Conservation (phyloP, 1,140 invertebrate species). For the Euura lappo region DNA sequence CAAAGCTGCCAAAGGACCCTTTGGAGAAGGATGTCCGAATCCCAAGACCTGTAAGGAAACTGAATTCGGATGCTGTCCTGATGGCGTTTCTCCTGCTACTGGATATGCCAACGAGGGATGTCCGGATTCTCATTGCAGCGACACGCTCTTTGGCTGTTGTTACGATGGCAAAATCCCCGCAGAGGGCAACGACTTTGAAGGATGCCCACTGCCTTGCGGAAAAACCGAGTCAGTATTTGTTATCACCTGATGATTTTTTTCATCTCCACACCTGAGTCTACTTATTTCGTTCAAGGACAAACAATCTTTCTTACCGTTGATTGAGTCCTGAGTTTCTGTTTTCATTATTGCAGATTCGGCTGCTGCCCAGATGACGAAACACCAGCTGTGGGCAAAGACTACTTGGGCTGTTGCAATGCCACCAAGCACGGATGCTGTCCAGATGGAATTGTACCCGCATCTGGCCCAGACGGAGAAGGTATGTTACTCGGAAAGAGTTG, state of each 20-base stretch:
- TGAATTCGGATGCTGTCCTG: conserved; percentile 86
- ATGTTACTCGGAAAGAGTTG: conserved; percentile 47
- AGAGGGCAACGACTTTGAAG: conserved; percentile 82
- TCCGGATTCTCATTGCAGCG: conserved; percentile 74
- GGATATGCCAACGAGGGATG: conserved; percentile 79
- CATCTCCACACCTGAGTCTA: background rate
- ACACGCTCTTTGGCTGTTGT: conserved; percentile 86
- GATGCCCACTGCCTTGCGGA: conserved; percentile 76
- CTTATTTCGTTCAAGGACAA: too few species aligned
- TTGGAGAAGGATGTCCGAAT: conserved; percentile 78
- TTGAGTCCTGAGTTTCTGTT: too few species aligned
- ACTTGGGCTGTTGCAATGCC: conserved; percentile 67
- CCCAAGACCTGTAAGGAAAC: conserved; percentile 81
- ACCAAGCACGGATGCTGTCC: conserved; percentile 79
- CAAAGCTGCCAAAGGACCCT: conserved; percentile 83
- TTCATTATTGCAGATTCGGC: conserved; percentile 59
- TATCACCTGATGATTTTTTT: background rate
- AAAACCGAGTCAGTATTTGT: conserved; percentile 64
- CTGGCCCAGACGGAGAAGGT: conserved; percentile 70
- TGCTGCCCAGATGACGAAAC: conserved; percentile 74
- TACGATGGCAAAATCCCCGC: conserved; percentile 80
- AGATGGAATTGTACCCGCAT: conserved; percentile 74
- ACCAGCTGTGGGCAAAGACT: conserved; percentile 64
- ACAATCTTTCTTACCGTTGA: too few species aligned
- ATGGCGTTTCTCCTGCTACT: conserved; percentile 82